These are phyloP conservation scores for Neoarius graeffei DNA, from an alignment of 2,113 vertebrate species.

Conservation along the genomic window DNA sequence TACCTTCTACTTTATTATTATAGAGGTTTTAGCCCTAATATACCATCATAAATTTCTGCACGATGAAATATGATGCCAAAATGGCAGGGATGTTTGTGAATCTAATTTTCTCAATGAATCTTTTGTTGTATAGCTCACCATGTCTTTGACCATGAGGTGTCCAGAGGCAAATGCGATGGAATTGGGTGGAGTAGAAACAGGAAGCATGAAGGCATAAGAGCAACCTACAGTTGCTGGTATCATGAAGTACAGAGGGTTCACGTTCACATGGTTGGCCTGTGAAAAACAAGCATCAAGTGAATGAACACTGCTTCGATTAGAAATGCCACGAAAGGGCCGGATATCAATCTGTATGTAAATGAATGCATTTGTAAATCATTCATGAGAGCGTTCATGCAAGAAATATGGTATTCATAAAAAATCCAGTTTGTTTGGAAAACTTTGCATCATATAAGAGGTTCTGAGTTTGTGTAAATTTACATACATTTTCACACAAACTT, in stretches of 20 bases:
- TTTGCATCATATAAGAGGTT: background rate
- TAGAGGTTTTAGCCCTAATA: no score
- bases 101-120: background rate
- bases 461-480: background rate
- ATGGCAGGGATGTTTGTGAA: background rate
- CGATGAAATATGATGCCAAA: background rate
- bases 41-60: background rate
- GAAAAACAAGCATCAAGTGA: slow-evolving; percentile 17
- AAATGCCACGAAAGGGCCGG: background rate
- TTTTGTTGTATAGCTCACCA: slow-evolving; percentile 75
- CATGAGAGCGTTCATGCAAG: background rate
- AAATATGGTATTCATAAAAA: background rate
- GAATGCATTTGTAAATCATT: background rate
- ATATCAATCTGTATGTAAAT: background rate
- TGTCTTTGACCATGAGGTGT: slow-evolving; percentile 94
- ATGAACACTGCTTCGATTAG: background rate
- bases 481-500: background rate
- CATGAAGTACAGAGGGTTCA: slow-evolving; percentile 95
- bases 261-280: slow-evolving; percentile 82
- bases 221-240: slow-evolving; percentile 88
- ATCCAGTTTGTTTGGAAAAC: background rate
- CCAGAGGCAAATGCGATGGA: slow-evolving; percentile 97
- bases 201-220: slow-evolving; percentile 96
- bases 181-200: slow-evolving; percentile 94
- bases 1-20: no score